Conservation (phyloP, 2,888 invertebrate species). For the Monopis laevigella region DNA sequence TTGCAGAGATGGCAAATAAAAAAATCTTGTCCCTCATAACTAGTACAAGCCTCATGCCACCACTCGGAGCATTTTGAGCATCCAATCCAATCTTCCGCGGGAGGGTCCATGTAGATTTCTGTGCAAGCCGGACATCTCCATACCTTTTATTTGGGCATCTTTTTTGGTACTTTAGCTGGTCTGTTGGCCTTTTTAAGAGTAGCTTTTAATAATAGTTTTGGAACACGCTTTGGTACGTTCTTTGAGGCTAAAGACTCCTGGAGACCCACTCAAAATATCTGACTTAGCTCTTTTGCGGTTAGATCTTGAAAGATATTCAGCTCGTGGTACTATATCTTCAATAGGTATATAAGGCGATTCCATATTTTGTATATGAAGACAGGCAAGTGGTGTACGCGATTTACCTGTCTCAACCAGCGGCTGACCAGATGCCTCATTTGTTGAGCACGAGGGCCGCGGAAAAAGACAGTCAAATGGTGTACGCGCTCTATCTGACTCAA, state of each 20-base stretch:
- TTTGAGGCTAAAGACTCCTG: conserved; percentile 11
- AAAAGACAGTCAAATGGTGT: too few relatives aligned
- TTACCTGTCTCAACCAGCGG: too few relatives aligned
- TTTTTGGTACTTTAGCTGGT: conserved; percentile 11
- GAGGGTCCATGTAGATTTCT: conserved; percentile 13
- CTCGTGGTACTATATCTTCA: conserved; percentile 14
- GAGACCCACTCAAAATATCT: conserved; percentile 10
- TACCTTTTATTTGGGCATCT: conserved; percentile 12
- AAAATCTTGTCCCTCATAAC: conserved; percentile 11
- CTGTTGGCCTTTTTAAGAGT: conserved; percentile 9
- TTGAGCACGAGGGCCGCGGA: too few relatives aligned
- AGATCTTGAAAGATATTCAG: conserved; percentile 13
- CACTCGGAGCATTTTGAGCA: too few relatives aligned
- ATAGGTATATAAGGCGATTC: conserved; percentile 12
- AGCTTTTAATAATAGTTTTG: conserved; percentile 2
- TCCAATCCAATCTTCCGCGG: conserved; percentile 14
- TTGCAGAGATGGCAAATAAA: too few relatives aligned
- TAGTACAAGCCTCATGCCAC: conserved; percentile 14
- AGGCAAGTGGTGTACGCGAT: too few relatives aligned
- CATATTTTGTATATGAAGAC: conserved; percentile 12
- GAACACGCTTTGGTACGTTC: conserved; percentile 6
- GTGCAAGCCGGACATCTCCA: conserved; percentile 14
- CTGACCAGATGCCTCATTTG: too few relatives aligned
- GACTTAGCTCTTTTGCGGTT: conserved; percentile 13
- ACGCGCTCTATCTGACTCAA: conserved; percentile 6